A percentile compares a stretch with the other conserved stretches of the same genome.
Evolutionary conservation across 2,888 invertebrate genomes (phyloP).

Genomic region (Anticlea derivata): DNA sequence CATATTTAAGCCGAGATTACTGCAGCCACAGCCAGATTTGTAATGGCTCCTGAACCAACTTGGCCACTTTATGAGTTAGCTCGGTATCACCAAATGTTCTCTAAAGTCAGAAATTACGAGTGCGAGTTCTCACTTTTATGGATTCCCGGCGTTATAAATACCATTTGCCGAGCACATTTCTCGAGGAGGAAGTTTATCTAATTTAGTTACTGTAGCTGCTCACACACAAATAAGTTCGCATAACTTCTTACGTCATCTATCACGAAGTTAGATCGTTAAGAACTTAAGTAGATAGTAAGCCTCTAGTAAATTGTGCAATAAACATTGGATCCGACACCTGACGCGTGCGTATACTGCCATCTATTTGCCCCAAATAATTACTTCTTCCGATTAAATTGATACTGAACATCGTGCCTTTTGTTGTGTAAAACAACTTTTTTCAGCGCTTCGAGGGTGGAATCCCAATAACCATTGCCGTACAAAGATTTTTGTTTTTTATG

Average conservation of each 20-base stretch:
- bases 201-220: conserved; percentile 31
- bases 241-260: conserved; percentile 47
- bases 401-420: conserved; percentile 43
- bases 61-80: conserved; percentile 20
- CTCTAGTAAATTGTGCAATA: conserved; percentile 47
- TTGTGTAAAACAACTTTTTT: conserved; percentile 56
- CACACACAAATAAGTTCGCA: conserved; percentile 40
- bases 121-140: conserved; percentile 18
- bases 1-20: conserved; percentile 10
- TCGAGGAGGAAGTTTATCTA: conserved; percentile 32
- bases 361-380: conserved; percentile 28
- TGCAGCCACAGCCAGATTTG: conserved; percentile 15
- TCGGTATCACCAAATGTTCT: conserved; percentile 15
- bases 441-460: conserved; percentile 56
- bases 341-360: conserved; percentile 25
- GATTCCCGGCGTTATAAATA: conserved; percentile 18
- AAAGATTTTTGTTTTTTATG: conserved; percentile 54
- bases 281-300: conserved; percentile 50
- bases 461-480: conserved; percentile 56
- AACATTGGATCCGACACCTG: conserved; percentile 39
- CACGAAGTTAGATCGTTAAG: conserved; percentile 54
- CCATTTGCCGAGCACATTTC: conserved; percentile 26
- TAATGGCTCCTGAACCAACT: conserved; percentile 13
- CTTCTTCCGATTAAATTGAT: conserved; percentile 24
- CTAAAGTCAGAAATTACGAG: conserved; percentile 20